Evolutionary conservation across 1,140 invertebrate genomes (phyloP).

Genomic region (Aphis craccivora): DNA sequence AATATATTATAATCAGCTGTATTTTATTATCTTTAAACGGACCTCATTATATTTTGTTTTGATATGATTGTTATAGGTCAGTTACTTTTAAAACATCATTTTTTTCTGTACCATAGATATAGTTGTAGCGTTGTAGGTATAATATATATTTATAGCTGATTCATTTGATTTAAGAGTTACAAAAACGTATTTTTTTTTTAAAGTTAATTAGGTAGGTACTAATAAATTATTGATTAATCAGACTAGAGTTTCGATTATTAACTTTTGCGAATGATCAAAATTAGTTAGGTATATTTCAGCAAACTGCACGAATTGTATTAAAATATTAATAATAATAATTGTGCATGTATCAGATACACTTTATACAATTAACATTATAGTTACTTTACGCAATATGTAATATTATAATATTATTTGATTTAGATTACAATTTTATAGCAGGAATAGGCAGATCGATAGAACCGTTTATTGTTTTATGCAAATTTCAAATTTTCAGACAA

Average conservation of each 20-base stretch:
- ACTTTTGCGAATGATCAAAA: not conserved
- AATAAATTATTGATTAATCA: not conserved
- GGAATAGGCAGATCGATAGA: not conserved
- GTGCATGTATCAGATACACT: not conserved
- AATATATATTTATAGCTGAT: not conserved
- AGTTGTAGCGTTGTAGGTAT: not conserved
- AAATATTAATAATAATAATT: not conserved
- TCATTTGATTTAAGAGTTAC: not conserved
- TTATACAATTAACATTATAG: not conserved
- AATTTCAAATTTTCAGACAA: not conserved
- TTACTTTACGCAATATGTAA: not conserved
- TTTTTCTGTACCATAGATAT: not conserved
- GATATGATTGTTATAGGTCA: slow-evolving; percentile 15
- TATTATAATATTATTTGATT: not conserved
- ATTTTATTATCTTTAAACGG: not conserved
- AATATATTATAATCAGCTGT: not conserved
- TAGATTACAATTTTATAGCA: not conserved
- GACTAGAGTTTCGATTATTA: not conserved
- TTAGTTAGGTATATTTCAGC: not conserved
- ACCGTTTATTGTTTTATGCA: slow-evolving; percentile 4
- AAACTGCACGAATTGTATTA: not conserved
- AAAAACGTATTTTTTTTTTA: not conserved
- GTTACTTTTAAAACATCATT: not conserved
- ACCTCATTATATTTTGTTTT: not conserved
- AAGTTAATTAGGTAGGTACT: not conserved